Evolutionary conservation across 2,888 invertebrate genomes (phyloP).

Genomic region (Deladenus siricidicola): DNA sequence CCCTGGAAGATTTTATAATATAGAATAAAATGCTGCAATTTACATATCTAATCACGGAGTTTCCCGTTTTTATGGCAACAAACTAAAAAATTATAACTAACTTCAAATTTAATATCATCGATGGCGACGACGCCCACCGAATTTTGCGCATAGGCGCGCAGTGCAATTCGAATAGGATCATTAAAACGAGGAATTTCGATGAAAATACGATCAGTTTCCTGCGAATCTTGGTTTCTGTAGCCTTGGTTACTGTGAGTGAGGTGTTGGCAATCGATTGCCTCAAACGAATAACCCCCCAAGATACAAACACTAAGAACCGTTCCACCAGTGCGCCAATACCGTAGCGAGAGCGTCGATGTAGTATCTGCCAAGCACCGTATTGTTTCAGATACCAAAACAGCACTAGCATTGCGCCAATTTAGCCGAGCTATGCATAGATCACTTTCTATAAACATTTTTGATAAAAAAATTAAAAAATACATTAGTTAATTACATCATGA

Average conservation of each 20-base stretch:
- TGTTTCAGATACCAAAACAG: slow-evolving; percentile 30
- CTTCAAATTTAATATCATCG: slow-evolving; percentile 21
- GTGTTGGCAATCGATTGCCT: slow-evolving; percentile 31
- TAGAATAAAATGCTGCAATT: not conserved
- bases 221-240: not conserved
- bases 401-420: slow-evolving; percentile 14
- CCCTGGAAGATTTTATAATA: slow-evolving; percentile 13
- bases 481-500: no score
- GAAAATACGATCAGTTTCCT: slow-evolving; percentile 10
- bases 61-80: not conserved
- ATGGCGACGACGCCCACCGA: slow-evolving; percentile 29
- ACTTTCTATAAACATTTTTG: slow-evolving; percentile 26
- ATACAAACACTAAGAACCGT: slow-evolving; percentile 24
- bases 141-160: slow-evolving; percentile 15
- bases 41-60: not conserved
- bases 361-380: slow-evolving; percentile 20
- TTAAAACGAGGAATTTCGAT: slow-evolving; percentile 27
- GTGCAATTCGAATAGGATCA: slow-evolving; percentile 29
- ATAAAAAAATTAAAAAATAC: not conserved
- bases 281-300: slow-evolving; percentile 22
- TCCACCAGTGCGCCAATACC: slow-evolving; percentile 20
- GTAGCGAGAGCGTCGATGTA: slow-evolving; percentile 14
- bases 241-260: not conserved
- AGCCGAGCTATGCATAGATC: slow-evolving; percentile 45
- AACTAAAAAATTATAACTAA: not conserved